A percentile compares a stretch with the other conserved stretches of the same genome.
These are phyloP conservation scores for Brachypodius melanocephalos DNA, from an alignment of 2,113 vertebrate genomes.

Conservation along the genomic window DNA sequence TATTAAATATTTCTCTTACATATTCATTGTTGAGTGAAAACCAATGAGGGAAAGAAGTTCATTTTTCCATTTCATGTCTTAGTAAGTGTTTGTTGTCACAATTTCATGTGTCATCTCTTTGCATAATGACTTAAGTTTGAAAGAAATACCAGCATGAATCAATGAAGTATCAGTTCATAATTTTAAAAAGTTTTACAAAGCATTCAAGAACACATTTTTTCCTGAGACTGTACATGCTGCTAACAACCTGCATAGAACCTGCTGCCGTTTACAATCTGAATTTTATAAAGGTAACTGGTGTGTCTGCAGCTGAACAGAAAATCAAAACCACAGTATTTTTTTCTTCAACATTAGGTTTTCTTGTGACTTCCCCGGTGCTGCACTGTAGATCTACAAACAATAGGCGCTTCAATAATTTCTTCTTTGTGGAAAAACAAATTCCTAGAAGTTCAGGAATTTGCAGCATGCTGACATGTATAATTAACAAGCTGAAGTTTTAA, in stretches of 20 bases:
- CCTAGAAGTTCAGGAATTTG: constrained; percentile 1
- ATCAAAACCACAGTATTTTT: not conserved
- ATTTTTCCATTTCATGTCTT: not conserved
- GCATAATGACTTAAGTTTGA: not conserved
- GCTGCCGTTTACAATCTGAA: not conserved
- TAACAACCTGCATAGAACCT: not conserved
- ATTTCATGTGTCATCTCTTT: not conserved
- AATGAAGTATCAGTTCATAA: constrained; percentile 3
- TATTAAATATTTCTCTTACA: not conserved
- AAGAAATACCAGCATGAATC: not conserved
- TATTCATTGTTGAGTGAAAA: not conserved
- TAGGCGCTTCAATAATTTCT: constrained; percentile 8
- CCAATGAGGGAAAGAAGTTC: not conserved
- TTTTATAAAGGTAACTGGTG: not conserved
- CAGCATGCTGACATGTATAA: constrained; percentile 7
- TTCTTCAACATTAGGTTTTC: not conserved
- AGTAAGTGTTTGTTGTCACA: not conserved
- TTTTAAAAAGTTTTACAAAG: not conserved
- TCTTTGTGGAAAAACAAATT: not conserved
- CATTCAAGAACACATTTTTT: constrained; percentile 10
- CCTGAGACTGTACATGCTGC: not conserved
- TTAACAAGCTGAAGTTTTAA: constrained; percentile 31
- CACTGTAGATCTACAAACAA: not conserved
- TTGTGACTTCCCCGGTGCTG: not conserved
- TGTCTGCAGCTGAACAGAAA: constrained; percentile 42